Evolutionary conservation across 2,797 vertebrate genomes (phyloP), one percentile per base, ranked within the genome.

Genomic region (Tadarida brasiliensis): DNA sequence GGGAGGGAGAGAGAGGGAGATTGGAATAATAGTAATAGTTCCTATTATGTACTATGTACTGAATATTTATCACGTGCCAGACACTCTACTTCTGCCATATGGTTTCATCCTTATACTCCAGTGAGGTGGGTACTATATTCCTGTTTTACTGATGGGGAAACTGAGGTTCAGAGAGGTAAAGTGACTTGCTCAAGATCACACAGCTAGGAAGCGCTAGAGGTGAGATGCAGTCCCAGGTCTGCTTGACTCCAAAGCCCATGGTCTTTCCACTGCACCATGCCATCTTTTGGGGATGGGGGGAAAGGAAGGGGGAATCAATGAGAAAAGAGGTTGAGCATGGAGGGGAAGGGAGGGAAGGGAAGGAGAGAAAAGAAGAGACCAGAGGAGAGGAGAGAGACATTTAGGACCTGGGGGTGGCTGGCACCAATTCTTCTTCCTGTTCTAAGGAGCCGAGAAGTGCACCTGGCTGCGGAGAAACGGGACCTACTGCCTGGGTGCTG

Each of bases 251-350:
- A 95, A 87, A 96, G 94, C 87, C 87, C 87, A 86, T 96, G 96
- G 63, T 97, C 95, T 97, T 97, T 97, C 97, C 95, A 97, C 97
- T 96, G 97, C 92, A 96, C 74, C 95, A 92, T 85, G 92, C 81
- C 87, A 96, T 82, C 90, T 94, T 83, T 95, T 85, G n/a, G 65
- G 71, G 49, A 78, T 15, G 5, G 61, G 59, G 76, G 19, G 76
- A 57, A 81, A 54, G 87, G 82, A 63, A 87, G 17, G 39, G 51
- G 67, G 73, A 94, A 61, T 22, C 78, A 76, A 86, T 84, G 56
- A 87, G 70, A 78, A 93, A 87, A 85, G 89, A 91, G 26, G 74
- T 84, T 49, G 89, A 91, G 24, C 11, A 24, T 68, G 76, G 76
- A 67, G 24, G n/a, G 44, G 49, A 63, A 49, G 28, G 65, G 28